These are phyloP conservation scores for Heliconius nattereri DNA, from an alignment of 1,140 invertebrate genomes.

Conservation along the genomic window DNA sequence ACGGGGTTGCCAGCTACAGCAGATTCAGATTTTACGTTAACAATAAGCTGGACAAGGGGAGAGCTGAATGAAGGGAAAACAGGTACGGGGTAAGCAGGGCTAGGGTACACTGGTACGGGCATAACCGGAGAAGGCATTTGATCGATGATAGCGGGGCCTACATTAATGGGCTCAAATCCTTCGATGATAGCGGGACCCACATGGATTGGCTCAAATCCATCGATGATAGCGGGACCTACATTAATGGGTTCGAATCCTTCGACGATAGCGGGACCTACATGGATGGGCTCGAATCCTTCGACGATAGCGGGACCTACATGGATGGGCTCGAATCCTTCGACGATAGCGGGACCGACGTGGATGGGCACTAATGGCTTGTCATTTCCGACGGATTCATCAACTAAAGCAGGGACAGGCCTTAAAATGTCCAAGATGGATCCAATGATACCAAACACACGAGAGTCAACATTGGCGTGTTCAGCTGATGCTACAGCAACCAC, in stretches of 20 bases:
- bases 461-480: background rate
- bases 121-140: background rate
- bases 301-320: conserved; percentile 9
- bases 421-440: background rate
- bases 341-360: conserved; percentile 5
- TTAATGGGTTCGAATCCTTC: conserved; percentile 4
- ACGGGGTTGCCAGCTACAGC: conserved; percentile 16
- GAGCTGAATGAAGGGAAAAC: conserved; percentile 23
- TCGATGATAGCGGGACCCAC: conserved; percentile 15
- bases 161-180: conserved; percentile 50
- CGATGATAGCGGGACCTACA: background rate
- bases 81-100: too few relatives aligned
- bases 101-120: background rate
- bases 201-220: conserved; percentile 52
- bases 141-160: background rate
- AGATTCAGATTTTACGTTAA: conserved; percentile 28
- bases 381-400: background rate
- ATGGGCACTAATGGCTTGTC: conserved; percentile 9
- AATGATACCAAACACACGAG: background rate
- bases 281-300: conserved; percentile 39
- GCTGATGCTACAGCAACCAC: conserved; percentile 55
- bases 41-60: conserved; percentile 58
- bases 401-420: background rate
- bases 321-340: conserved; percentile 49
- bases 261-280: background rate